Evolutionary conservation across 2,797 vertebrate genomes (phyloP).

Genomic region (Phataginus tricuspis): DNA sequence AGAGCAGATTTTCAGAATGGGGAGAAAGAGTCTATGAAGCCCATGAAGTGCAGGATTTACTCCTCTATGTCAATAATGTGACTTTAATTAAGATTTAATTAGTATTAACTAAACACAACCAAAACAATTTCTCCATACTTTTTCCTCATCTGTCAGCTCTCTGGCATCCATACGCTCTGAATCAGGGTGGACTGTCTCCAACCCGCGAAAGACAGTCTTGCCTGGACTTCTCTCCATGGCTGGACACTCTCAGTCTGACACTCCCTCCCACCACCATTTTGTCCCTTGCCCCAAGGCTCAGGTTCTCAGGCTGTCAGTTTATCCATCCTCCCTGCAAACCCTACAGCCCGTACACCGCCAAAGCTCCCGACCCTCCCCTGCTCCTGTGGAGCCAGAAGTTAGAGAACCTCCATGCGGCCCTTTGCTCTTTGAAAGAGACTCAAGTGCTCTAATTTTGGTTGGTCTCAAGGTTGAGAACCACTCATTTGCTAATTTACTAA

Average conservation of each 20-base stretch:
- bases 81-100: constrained; percentile 15
- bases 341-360: not conserved
- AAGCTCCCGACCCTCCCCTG: not conserved
- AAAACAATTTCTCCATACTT: not conserved
- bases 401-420: not conserved
- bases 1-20: not conserved
- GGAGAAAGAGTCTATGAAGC: not conserved
- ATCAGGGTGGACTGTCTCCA: not conserved
- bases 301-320: not conserved
- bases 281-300: not conserved
- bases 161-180: not conserved
- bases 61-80: not conserved
- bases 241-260: not conserved
- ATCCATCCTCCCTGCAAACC: not conserved
- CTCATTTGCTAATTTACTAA: not conserved
- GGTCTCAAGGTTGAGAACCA: not conserved
- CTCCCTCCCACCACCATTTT: not conserved
- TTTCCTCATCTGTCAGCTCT: not conserved
- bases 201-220: not conserved
- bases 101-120: not conserved
- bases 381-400: not conserved
- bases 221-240: not conserved
- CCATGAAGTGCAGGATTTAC: not conserved
- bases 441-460: not conserved
- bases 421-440: not conserved